Conservation (phyloP, 2,113 vertebrate genomes). For the Phalacrocorax aristotelis region DNA sequence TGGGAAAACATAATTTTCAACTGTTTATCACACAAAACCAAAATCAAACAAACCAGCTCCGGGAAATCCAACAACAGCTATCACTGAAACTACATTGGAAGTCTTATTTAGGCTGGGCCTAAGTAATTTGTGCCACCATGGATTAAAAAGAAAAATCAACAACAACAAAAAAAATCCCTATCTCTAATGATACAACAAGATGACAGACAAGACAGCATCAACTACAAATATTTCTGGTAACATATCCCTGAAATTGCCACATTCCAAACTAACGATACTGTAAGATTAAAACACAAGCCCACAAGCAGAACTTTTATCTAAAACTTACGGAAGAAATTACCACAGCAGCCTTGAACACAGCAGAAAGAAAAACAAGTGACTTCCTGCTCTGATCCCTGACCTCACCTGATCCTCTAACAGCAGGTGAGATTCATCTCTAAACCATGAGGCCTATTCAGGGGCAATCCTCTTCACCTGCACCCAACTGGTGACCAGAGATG, state of each 20-base stretch:
- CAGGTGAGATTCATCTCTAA: neutral
- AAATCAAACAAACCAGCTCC: neutral
- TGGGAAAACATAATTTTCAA: neutral
- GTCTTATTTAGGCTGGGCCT: neutral
- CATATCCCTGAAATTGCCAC: neutral
- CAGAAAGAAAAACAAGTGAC: neutral
- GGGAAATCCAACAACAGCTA: neutral
- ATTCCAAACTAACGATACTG: neutral
- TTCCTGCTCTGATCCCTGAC: no score
- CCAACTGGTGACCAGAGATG: neutral
- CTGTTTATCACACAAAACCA: neutral
- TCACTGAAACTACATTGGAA: neutral
- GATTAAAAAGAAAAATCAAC: neutral
- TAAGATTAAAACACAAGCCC: neutral
- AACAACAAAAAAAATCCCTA: neutral
- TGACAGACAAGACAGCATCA: neutral
- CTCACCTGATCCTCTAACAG: neutral
- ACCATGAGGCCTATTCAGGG: neutral
- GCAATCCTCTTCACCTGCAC: neutral
- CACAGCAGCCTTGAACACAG: rapidly evolving
- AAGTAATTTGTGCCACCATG: neutral
- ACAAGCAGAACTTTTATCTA: neutral
- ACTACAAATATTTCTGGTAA: neutral
- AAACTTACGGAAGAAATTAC: neutral
- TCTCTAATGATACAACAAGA: neutral